Percentiles rank a stretch among this genome's conserved stretches.
Evolutionary conservation across 1,140 invertebrate species (phyloP).

Genomic region (Hyles vespertilio): DNA sequence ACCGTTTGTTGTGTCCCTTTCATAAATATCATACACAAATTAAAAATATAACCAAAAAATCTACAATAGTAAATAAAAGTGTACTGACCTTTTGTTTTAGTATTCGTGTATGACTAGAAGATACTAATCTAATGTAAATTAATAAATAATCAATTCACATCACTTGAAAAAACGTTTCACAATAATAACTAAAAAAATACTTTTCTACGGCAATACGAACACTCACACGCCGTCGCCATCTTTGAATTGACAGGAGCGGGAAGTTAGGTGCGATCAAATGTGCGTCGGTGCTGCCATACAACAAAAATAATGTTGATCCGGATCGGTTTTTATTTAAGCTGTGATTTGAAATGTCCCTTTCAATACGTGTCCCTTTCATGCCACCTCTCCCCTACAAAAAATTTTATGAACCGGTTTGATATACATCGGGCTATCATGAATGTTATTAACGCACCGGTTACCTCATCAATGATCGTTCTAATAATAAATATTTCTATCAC

Average conservation of each 20-base stretch:
- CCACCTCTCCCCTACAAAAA: slow-evolving; percentile 6
- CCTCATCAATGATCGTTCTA: too few species aligned
- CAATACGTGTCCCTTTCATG: slow-evolving; percentile 16
- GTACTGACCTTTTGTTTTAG: slow-evolving; percentile 11
- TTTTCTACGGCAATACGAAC: slow-evolving; percentile 2
- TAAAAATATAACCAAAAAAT: slow-evolving; percentile 2
- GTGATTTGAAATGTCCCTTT: slow-evolving; percentile 18
- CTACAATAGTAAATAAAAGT: slow-evolving; percentile 10
- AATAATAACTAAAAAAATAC: slow-evolving; percentile 8
- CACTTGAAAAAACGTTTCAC: slow-evolving; percentile 14
- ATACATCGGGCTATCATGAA: too few species aligned
- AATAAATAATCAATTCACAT: slow-evolving; percentile 13
- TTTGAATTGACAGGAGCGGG: slow-evolving; percentile 12
- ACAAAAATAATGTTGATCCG: slow-evolving; percentile 6
- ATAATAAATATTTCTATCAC: too few species aligned
- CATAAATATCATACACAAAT: too few species aligned
- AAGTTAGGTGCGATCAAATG: slow-evolving; percentile 11
- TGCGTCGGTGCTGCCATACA: too few species aligned
- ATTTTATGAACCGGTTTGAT: too few species aligned
- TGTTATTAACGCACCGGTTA: too few species aligned
- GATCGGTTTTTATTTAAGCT: slow-evolving; percentile 13
- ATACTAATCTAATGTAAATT: slow-evolving; percentile 8
- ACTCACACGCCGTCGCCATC: slow-evolving; percentile 8
- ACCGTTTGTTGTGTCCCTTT: too few species aligned
- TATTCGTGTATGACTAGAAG: slow-evolving; percentile 4